Conservation (phyloP, 2,888 invertebrate genomes). For the Poecilobothrus nobilitatus region DNA sequence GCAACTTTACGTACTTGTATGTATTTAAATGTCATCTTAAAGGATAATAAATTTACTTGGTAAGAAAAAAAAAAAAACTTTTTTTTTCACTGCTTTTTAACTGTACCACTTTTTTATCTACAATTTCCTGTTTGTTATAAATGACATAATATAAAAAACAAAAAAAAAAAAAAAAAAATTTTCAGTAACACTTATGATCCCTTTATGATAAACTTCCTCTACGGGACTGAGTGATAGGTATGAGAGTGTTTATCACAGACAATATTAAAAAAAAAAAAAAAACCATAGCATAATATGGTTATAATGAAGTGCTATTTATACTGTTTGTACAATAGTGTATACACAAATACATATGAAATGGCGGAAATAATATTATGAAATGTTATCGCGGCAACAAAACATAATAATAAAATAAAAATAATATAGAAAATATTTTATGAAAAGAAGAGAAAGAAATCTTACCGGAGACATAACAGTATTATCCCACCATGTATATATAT, state of each 20-base stretch:
- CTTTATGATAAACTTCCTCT: not conserved
- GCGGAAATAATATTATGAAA: not conserved
- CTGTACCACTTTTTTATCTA: not conserved
- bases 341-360: not conserved
- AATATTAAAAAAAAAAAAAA: too few species aligned
- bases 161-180: not conserved
- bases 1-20: too few species aligned
- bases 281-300: too few species aligned
- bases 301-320: too few species aligned
- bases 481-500: not conserved
- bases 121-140: not conserved
- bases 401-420: too few species aligned
- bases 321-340: too few species aligned
- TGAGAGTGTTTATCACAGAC: too few species aligned
- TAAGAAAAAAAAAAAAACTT: not conserved
- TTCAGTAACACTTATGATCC: slow-evolving; percentile 1
- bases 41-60: not conserved
- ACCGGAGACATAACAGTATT: not conserved
- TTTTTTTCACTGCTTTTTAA: not conserved
- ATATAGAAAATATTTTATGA: not conserved
- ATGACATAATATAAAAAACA: not conserved
- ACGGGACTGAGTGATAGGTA: not conserved
- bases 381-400: not conserved
- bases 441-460: not conserved
- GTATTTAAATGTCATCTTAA: not conserved